Conservation (phyloP, 2,888 invertebrate genomes). For the Physocephala rufipes region DNA sequence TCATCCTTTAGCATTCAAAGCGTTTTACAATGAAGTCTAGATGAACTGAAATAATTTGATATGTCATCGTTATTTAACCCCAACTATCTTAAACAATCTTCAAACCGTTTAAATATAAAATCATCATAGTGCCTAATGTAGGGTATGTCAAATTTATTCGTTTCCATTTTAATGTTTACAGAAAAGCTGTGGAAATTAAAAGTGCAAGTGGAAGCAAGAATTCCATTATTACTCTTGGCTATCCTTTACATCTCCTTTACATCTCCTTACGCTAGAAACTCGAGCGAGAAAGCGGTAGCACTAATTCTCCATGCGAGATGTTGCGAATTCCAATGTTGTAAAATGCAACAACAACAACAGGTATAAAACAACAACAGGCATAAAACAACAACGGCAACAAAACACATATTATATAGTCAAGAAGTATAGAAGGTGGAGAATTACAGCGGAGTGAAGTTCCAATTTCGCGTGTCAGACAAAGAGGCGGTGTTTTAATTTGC, state of each 20-base stretch:
- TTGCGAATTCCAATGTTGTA: not conserved
- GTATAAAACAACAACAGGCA: not conserved
- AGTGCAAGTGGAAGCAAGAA: constrained; percentile 21
- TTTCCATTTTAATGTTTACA: not conserved
- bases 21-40: too few relatives aligned
- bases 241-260: too few relatives aligned
- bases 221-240: not conserved
- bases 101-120: too few relatives aligned
- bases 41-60: too few relatives aligned
- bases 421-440: not conserved
- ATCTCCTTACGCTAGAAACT: not conserved
- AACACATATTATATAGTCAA: not conserved
- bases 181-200: constrained; percentile 14
- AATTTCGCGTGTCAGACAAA: constrained; percentile 5
- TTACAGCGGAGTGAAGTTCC: not conserved
- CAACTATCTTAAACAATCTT: too few relatives aligned
- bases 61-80: too few relatives aligned
- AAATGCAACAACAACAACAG: not conserved
- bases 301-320: not conserved
- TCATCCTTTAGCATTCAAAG: too few relatives aligned
- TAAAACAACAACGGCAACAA: not conserved
- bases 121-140: constrained; percentile 7
- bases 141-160: not conserved
- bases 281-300: too few relatives aligned
- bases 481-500: constrained; percentile 15